Evolutionary conservation across 2,888 invertebrate genomes (phyloP).

Genomic region (Epirrhoe alternata): DNA sequence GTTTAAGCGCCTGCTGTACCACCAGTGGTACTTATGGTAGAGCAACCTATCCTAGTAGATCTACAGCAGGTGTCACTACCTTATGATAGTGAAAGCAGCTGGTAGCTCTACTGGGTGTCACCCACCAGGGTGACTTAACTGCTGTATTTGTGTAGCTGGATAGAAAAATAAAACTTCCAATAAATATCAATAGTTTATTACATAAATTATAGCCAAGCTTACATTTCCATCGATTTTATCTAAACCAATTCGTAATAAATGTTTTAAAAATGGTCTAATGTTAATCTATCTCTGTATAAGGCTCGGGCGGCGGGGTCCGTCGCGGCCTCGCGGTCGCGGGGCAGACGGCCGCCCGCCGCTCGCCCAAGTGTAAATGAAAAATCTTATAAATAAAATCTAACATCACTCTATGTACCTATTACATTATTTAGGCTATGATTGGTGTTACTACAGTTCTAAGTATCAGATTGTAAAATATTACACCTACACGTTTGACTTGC

Average conservation of each 20-base stretch:
- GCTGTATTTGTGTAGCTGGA: not conserved
- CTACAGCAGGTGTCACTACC: too few species aligned
- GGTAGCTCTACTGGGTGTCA: too few species aligned
- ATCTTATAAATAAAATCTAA: conserved; percentile 80
- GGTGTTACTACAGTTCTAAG: conserved; percentile 78
- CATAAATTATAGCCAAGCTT: conserved; percentile 85
- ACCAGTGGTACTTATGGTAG: too few species aligned
- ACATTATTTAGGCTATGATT: conserved; percentile 81
- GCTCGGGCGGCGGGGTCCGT: conserved; percentile 43
- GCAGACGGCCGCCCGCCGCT: conserved; percentile 34
- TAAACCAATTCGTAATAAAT: conserved; percentile 74
- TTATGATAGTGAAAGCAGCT: too few species aligned
- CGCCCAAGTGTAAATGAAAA: conserved; percentile 70
- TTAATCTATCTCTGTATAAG: conserved; percentile 64
- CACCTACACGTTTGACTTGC: conserved; percentile 54
- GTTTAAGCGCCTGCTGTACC: too few species aligned
- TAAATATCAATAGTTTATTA: conserved; percentile 84
- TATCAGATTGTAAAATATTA: conserved; percentile 55
- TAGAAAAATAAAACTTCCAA: conserved; percentile 53
- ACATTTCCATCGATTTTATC: conserved; percentile 76
- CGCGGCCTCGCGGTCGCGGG: conserved; percentile 1
- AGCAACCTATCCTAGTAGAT: too few species aligned
- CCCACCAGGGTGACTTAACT: too few species aligned
- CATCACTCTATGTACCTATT: conserved; percentile 73
- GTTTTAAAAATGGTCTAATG: conserved; percentile 75